These are phyloP conservation scores for Megaceryle torquata DNA, from an alignment of 2,113 vertebrate genomes.

Conservation along the genomic window DNA sequence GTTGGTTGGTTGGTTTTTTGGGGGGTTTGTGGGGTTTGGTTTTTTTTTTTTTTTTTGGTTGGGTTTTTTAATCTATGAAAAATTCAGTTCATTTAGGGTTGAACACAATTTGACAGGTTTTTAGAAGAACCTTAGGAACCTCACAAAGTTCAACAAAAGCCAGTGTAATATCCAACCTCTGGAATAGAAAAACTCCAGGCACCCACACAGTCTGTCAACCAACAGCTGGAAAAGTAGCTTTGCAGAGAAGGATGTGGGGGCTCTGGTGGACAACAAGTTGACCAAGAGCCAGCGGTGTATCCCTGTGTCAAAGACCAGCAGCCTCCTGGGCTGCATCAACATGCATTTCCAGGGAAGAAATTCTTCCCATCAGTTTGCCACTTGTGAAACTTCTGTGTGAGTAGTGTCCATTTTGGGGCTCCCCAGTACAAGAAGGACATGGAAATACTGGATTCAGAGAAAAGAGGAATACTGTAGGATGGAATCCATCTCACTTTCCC, in stretches of 20 bases:
- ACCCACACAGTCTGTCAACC: not conserved
- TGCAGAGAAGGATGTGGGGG: fast-evolving
- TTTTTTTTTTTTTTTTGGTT: not conserved
- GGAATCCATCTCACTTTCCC: not conserved
- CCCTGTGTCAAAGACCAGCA: not conserved
- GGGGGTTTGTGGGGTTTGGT: too few relatives aligned
- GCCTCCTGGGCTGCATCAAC: not conserved
- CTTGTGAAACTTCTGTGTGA: not conserved
- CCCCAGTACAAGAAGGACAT: not conserved
- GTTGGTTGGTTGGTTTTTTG: too few relatives aligned
- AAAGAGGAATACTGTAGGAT: not conserved
- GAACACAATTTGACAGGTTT: not conserved
- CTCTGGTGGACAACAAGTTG: not conserved
- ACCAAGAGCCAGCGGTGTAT: not conserved
- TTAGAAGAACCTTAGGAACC: not conserved
- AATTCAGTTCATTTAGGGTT: not conserved
- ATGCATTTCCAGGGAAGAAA: not conserved
- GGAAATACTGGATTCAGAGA: not conserved
- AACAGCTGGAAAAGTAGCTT: not conserved
- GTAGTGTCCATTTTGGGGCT: not conserved
- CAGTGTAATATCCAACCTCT: not conserved
- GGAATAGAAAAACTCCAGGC: not conserved
- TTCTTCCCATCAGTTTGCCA: not conserved
- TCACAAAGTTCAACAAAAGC: not conserved
- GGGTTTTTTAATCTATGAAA: not conserved